These are phyloP conservation scores for Dipodomys merriami DNA, from an alignment of 2,113 vertebrate species.

Conservation along the genomic window DNA sequence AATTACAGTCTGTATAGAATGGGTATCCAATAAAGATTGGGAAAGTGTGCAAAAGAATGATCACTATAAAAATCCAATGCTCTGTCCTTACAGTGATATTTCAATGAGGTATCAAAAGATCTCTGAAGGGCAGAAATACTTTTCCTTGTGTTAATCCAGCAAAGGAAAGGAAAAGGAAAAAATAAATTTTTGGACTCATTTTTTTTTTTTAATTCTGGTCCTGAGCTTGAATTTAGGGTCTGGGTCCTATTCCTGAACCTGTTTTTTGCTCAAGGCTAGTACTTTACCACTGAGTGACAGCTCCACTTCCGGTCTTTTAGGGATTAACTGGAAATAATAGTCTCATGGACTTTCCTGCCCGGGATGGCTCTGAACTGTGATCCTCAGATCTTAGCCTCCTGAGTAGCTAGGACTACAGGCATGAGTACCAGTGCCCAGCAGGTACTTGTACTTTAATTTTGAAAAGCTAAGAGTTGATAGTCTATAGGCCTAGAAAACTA, in stretches of 20 bases:
- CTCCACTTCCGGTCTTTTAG: too few species aligned
- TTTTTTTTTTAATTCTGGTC: neutral
- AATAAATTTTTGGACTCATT: neutral
- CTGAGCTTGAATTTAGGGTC: too few species aligned
- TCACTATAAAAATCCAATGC: neutral
- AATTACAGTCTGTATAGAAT: accelerated
- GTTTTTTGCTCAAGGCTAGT: too few species aligned
- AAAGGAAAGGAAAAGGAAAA: neutral
- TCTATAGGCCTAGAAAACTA: neutral
- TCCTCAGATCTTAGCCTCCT: too few species aligned
- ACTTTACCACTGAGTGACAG: too few species aligned
- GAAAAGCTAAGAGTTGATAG: neutral
- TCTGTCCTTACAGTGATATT: neutral
- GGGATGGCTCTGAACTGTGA: too few species aligned
- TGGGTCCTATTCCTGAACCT: too few species aligned
- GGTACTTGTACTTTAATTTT: neutral
- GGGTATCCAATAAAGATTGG: neutral
- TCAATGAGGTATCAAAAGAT: neutral
- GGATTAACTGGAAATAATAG: too few species aligned
- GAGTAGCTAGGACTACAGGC: too few species aligned
- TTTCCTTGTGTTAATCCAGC: neutral
- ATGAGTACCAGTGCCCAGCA: too few species aligned
- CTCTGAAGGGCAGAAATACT: neutral
- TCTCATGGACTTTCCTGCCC: too few species aligned
- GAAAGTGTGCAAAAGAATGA: neutral